These are phyloP conservation scores for Halcyon badia DNA, from an alignment of 2,797 vertebrate species.

Conservation along the genomic window DNA sequence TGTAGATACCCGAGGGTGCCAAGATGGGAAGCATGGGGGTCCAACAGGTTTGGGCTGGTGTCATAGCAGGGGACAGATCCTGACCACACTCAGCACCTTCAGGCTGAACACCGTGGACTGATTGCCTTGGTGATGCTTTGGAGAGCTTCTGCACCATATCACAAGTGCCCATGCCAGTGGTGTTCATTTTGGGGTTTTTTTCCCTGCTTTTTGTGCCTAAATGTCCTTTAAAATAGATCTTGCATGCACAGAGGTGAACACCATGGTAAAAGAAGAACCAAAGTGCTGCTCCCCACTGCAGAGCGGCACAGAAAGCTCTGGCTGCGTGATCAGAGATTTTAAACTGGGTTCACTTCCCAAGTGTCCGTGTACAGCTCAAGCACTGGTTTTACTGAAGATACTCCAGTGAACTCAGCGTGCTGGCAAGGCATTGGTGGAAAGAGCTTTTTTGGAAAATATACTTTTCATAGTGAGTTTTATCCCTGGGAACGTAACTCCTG, in stretches of 20 bases:
- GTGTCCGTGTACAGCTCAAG: background rate
- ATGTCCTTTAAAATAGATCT: background rate
- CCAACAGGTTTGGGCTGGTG: background rate
- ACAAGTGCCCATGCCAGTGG: fast-evolving
- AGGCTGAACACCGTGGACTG: background rate
- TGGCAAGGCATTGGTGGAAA: background rate
- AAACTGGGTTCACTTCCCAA: background rate
- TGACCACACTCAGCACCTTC: background rate
- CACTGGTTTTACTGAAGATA: background rate
- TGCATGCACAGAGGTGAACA: background rate
- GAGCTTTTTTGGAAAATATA: background rate
- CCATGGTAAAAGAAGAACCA: background rate
- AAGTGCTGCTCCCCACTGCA: background rate
- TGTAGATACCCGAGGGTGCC: fast-evolving
- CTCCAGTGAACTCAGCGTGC: background rate
- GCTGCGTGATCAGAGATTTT: background rate
- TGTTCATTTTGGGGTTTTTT: too few relatives aligned
- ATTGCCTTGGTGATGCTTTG: background rate
- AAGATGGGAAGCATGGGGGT: background rate
- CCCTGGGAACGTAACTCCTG: background rate
- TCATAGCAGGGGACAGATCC: background rate
- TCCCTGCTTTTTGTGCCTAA: background rate
- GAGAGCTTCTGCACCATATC: background rate
- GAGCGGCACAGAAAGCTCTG: background rate
- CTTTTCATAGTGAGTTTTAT: background rate